Percentiles rank a stretch among this genome's conserved stretches.
Conservation (phyloP, 2,113 vertebrate species). For the Sarotherodon lohbergeri region DNA sequence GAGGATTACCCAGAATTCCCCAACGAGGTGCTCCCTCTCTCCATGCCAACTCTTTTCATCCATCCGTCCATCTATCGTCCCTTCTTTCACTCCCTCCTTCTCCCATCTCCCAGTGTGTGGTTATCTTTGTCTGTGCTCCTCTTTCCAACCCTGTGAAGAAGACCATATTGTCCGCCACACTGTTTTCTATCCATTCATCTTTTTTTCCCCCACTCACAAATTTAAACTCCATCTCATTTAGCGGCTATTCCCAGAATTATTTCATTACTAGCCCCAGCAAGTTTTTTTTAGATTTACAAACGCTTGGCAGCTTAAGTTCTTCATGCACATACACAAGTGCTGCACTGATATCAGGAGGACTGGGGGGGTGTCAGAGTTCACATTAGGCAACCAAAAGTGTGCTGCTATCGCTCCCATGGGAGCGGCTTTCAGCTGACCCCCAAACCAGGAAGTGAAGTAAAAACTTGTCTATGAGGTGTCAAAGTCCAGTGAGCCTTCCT, state of each 20-base stretch:
- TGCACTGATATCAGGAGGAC: not conserved
- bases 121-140: slow-evolving; percentile 52
- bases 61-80: slow-evolving; percentile 48
- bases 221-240: not conserved
- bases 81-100: slow-evolving; percentile 34
- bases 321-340: not conserved
- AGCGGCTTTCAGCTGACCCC: slow-evolving; percentile 61
- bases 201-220: not conserved
- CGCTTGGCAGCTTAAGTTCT: not conserved
- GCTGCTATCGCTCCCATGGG: slow-evolving; percentile 47
- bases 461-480: slow-evolving; percentile 66
- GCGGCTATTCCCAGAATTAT: not conserved
- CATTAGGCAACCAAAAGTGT: slow-evolving; percentile 38
- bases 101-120: slow-evolving; percentile 43
- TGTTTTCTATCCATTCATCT: slow-evolving; percentile 30
- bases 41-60: slow-evolving; percentile 66
- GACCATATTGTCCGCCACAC: slow-evolving; percentile 43
- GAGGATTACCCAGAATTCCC: slow-evolving; percentile 72
- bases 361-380: slow-evolving; percentile 50
- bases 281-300: not conserved
- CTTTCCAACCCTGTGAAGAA: slow-evolving; percentile 30
- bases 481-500: slow-evolving; percentile 64
- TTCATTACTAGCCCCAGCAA: not conserved
- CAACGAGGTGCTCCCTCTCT: slow-evolving; percentile 61
- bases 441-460: slow-evolving; percentile 68